A percentile compares a stretch with the other conserved stretches of the same genome.
These are phyloP conservation scores for Scophthalmus maximus DNA, from an alignment of 2,113 vertebrate genomes.

Conservation along the genomic window DNA sequence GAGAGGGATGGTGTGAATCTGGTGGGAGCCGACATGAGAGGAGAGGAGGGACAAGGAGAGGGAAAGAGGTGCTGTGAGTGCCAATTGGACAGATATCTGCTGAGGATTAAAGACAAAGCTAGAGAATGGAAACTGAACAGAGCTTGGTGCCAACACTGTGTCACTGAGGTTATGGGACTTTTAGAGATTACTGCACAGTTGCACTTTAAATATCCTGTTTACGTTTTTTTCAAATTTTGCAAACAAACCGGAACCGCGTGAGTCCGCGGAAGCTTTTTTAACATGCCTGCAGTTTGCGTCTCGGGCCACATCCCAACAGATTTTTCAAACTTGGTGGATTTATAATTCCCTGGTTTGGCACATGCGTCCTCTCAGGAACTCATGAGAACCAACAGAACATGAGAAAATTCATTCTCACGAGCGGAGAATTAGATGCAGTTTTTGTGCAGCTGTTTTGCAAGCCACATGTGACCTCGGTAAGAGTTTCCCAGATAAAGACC, in stretches of 20 bases:
- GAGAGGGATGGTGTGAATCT: background rate
- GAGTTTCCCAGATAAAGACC: slow-evolving; percentile 42
- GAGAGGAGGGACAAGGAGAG: slow-evolving; percentile 3
- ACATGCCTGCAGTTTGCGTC: background rate
- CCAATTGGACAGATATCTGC: slow-evolving; percentile 23
- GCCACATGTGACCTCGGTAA: slow-evolving; percentile 30
- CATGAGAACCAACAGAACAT: slow-evolving; percentile 22
- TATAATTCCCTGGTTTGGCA: too few relatives aligned
- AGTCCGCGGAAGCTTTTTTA: background rate
- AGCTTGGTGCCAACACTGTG: background rate
- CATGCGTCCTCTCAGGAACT: background rate
- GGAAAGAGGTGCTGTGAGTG: background rate
- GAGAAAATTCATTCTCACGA: slow-evolving; percentile 20
- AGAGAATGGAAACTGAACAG: background rate
- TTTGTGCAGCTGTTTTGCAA: slow-evolving; percentile 56
- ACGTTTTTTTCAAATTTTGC: background rate
- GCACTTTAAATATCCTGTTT: background rate
- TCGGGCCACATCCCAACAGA: background rate
- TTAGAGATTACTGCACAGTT: too few relatives aligned
- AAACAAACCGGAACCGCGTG: background rate
- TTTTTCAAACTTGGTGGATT: too few relatives aligned
- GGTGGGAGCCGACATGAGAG: background rate
- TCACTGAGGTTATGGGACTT: too few relatives aligned
- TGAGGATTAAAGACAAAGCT: background rate
- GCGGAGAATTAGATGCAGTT: slow-evolving; percentile 11